Conservation (phyloP, 2,797 vertebrate species). For the Lycodopsis pacificus region DNA sequence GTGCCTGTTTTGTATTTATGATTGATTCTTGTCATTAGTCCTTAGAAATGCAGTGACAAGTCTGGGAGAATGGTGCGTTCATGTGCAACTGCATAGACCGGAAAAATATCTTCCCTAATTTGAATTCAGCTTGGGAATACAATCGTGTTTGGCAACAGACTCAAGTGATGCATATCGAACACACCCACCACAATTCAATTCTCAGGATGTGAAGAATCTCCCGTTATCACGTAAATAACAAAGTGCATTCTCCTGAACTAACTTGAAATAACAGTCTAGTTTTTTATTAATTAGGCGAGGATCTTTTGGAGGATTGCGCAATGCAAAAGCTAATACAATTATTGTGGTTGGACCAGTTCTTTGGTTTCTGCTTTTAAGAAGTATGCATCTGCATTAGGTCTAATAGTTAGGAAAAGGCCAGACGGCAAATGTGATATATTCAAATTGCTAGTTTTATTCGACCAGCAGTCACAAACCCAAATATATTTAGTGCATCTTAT, state of each 20-base stretch:
- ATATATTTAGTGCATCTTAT: neutral
- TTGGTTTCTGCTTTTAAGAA: neutral
- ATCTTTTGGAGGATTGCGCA: neutral
- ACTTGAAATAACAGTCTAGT: neutral
- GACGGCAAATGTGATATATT: neutral
- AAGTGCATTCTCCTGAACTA: neutral
- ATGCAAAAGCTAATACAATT: too few species aligned
- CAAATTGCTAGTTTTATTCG: neutral
- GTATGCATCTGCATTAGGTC: neutral
- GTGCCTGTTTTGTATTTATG: conserved; percentile 9
- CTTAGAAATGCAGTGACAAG: conserved; percentile 23
- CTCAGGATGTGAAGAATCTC: neutral
- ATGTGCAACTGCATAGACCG: conserved; percentile 23
- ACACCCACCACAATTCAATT: neutral
- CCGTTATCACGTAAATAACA: neutral
- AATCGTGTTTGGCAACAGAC: neutral
- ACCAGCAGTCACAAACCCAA: neutral
- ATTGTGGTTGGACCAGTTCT: too few species aligned
- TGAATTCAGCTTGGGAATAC: conserved; percentile 24
- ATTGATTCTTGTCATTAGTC: neutral
- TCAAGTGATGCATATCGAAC: conserved; percentile 11
- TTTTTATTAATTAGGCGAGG: neutral
- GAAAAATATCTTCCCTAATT: conserved; percentile 30
- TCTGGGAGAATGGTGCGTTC: conserved; percentile 33
- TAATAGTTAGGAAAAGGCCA: neutral